Evolutionary conservation across 2,113 vertebrate genomes (phyloP).

Genomic region (Lutjanus erythropterus): DNA sequence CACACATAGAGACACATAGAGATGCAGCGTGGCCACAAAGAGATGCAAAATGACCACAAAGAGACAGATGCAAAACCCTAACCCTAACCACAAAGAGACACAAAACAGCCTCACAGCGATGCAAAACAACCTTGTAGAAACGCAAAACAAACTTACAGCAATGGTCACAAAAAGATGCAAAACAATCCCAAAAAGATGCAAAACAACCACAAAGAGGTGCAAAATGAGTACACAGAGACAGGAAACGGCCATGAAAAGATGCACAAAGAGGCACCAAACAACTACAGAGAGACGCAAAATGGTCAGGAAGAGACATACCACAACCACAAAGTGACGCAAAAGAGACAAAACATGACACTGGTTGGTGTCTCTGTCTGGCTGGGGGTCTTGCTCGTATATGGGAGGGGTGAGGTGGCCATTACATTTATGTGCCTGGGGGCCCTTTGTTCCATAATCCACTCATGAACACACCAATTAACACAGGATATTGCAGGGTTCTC

Average conservation of each 20-base stretch:
- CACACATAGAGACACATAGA: background rate
- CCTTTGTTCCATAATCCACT: constrained; percentile 18
- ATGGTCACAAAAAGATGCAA: background rate
- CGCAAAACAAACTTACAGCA: background rate
- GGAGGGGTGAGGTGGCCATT: background rate
- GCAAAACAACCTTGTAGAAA: background rate
- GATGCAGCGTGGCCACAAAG: background rate
- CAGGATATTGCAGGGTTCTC: constrained; percentile 25
- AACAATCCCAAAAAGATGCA: background rate
- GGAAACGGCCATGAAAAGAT: background rate
- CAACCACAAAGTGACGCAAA: background rate
- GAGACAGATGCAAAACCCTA: background rate
- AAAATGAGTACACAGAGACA: background rate
- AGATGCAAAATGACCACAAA: too few species aligned
- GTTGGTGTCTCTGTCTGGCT: background rate
- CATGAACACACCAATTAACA: constrained; percentile 22
- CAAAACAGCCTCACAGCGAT: background rate
- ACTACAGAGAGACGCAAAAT: background rate
- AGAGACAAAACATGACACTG: background rate
- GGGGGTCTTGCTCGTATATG: background rate
- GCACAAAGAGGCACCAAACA: too few species aligned
- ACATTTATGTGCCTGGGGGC: background rate
- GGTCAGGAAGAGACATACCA: background rate
- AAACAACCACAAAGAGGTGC: background rate
- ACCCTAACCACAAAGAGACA: too few species aligned